Percentiles rank a stretch among this genome's conserved stretches.
Evolutionary conservation across 2,888 invertebrate species (phyloP).

Genomic region (Lasiommata megera): DNA sequence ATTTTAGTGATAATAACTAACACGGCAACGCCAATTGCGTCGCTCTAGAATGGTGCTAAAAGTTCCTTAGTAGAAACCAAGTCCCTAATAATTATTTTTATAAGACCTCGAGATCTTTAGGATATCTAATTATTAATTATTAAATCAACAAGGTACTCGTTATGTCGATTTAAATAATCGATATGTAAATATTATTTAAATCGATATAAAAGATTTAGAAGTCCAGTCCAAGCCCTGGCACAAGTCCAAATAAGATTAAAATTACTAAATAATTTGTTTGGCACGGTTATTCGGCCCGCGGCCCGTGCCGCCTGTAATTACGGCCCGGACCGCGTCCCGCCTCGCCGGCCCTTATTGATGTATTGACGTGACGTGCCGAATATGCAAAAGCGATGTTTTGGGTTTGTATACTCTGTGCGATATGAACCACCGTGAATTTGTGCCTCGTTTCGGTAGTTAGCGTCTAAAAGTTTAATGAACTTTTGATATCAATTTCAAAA

Average conservation of each 20-base stretch:
- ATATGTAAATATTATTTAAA: too few relatives aligned
- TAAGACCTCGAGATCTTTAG: too few relatives aligned
- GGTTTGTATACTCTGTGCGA: slow-evolving; percentile 35
- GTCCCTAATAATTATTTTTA: too few relatives aligned
- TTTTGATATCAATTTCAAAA: too few relatives aligned
- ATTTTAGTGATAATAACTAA: too few relatives aligned
- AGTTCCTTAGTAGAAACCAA: too few relatives aligned
- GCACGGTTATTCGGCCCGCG: slow-evolving; percentile 62
- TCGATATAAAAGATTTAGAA: slow-evolving; percentile 26
- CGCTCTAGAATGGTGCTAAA: too few relatives aligned
- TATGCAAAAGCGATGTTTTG: slow-evolving; percentile 40
- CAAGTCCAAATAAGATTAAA: slow-evolving; percentile 75
- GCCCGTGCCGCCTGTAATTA: slow-evolving; percentile 70
- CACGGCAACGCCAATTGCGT: too few relatives aligned
- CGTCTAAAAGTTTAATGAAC: slow-evolving; percentile 26
- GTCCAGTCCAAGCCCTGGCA: slow-evolving; percentile 47
- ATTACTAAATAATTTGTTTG: slow-evolving; percentile 75
- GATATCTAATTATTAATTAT: too few relatives aligned
- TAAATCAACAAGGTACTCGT: not conserved
- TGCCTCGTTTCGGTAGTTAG: slow-evolving; percentile 29
- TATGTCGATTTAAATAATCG: not conserved
- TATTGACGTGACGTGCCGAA: slow-evolving; percentile 60
- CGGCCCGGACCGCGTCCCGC: slow-evolving; percentile 59
- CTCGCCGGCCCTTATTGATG: slow-evolving; percentile 60
- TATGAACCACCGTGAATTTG: slow-evolving; percentile 9